Evolutionary conservation across 1,140 invertebrate species (phyloP).

Genomic region (Drosophila sechellia): DNA sequence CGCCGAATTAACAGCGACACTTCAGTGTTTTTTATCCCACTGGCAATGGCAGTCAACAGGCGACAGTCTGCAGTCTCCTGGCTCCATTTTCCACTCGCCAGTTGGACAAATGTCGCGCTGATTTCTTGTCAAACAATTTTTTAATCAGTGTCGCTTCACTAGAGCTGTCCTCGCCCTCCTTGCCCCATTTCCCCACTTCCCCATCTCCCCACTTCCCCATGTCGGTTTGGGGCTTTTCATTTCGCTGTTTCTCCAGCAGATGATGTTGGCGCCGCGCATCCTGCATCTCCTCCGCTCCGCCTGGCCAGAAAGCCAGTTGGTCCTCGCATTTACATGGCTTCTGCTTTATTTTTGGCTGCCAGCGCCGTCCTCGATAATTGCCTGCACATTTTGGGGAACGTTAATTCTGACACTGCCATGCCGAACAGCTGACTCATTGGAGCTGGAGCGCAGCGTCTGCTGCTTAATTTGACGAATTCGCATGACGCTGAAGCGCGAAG

Average conservation of each 20-base stretch:
- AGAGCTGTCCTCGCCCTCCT: slow-evolving; percentile 41
- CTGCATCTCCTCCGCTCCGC: slow-evolving; percentile 29
- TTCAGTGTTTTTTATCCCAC: slow-evolving; percentile 37
- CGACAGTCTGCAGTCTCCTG: slow-evolving; percentile 5
- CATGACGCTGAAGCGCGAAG: slow-evolving; percentile 52
- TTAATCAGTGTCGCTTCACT: slow-evolving; percentile 82
- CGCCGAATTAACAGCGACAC: slow-evolving; percentile 78
- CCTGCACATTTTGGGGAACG: slow-evolving; percentile 67
- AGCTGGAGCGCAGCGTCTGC: slow-evolving; percentile 30
- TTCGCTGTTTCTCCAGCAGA: slow-evolving; percentile 34
- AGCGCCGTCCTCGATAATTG: slow-evolving; percentile 60
- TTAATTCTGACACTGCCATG: slow-evolving; percentile 68
- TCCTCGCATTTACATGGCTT: slow-evolving; percentile 4
- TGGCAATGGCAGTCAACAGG: slow-evolving; percentile 20
- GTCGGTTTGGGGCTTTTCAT: slow-evolving; percentile 59
- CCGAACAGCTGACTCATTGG: slow-evolving; percentile 40
- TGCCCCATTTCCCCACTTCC: background rate
- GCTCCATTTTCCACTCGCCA: slow-evolving; percentile 7
- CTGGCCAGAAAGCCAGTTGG: slow-evolving; percentile 19
- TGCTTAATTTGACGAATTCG: slow-evolving; percentile 81
- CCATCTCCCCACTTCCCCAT: background rate
- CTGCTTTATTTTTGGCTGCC: slow-evolving; percentile 3
- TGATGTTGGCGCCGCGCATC: slow-evolving; percentile 47
- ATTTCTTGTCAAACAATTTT: slow-evolving; percentile 83
- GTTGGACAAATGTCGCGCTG: slow-evolving; percentile 74